Evolutionary conservation across 2,797 vertebrate genomes (phyloP), one percentile per base, ranked within the genome.

Genomic region (Okamejei kenojei): DNA sequence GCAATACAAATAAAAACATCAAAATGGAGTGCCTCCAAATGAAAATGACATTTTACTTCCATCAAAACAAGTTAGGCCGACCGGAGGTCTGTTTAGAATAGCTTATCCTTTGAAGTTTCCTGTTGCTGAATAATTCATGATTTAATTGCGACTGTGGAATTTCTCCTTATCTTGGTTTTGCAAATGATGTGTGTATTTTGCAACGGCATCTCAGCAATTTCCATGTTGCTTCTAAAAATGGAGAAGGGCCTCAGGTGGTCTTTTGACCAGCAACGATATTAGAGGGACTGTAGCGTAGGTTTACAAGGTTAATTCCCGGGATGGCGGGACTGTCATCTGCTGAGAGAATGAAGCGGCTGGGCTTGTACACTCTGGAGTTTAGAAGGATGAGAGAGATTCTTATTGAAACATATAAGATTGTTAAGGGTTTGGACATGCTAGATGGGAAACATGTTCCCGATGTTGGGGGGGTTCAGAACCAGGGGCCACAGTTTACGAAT

Each of bases 101-200:
- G 0, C 5, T 29, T 10, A 13, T 91, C 73, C 90, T 74, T 54
- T 91, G 19, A 91, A 73, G 35, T 45, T 91, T 91, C 90, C 90
- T 74, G 68, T 91, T 74, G 9, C 86, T 29, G 23, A 91, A 91
- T 26, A 45, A 74, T 91, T 29, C 26, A 54, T 26, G 68, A 73
- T 73, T 11, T 54, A 91, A 91, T 91, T 74, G 54, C 29, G 35
- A 38, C 23, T 38, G 54, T 91, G 68, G 90, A 91, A 45, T 90
- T 91, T 74, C 73, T 74, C 19, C 35, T 71, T 74, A 74, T 91
- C 68, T 91, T 74, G 90, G 35, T 26, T 38, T 26, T 29, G 32
- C 29, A 23, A 68, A 45, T 74, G 73, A 38, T 91, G 68, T 10
- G 6, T 74, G 11, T 35, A 74, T 54, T 74, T 91, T 29, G 35